Base-by-base conservation (phyloP, 2,797 vertebrate genomes). In the Pseudochromis fuscus region DNA sequence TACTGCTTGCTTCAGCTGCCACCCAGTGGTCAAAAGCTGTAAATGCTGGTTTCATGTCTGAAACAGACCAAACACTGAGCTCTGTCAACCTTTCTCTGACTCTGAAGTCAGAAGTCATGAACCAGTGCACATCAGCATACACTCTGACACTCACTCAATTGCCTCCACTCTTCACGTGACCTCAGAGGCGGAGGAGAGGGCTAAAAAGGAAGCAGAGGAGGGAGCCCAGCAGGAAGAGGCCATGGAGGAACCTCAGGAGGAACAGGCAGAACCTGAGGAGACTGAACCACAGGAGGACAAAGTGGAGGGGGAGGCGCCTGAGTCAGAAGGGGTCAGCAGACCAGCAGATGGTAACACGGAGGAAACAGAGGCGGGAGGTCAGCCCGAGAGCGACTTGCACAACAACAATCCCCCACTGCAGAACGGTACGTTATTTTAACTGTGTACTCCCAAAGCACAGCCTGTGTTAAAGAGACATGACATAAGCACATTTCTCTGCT, bases 111-210 rank as follows among this genome's bases (percentile, higher is more conserved):
- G 21, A 57, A 25, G 33, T 15, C 10, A 31, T 59, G 12, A 38
- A 56, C 53, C 25, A 37, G 62, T 33, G 6, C 30, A 65, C 35
- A 52, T 53, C 9, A 46, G 27, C 30, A 52, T 37, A n/a, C 28
- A 12, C 19, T 24, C 3, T 23, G 30, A 25, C 42, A 23, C 12
- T 66, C n/a, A 33, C 52, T 75, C 38, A 87, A 44, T 23, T 30
- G 12, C 16, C 33, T 35, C 31, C 40, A 5, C 48, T 1, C 49
- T 67, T 13, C 55, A 11, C 82, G 42, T 84, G 45, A 85, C 78
- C 58, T 73, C 75, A 91, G 94, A 93, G 90, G 91, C 93, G 1
- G 97, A 98, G 86, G 98, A 99, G 89, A 78, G 91, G 77, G 90
- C 88, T 48, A 91, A 89, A 81, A 92, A 55, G 57, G 92, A 93